Evolutionary conservation across 2,797 vertebrate species (phyloP).

Genomic region (Glyptemys insculpta): DNA sequence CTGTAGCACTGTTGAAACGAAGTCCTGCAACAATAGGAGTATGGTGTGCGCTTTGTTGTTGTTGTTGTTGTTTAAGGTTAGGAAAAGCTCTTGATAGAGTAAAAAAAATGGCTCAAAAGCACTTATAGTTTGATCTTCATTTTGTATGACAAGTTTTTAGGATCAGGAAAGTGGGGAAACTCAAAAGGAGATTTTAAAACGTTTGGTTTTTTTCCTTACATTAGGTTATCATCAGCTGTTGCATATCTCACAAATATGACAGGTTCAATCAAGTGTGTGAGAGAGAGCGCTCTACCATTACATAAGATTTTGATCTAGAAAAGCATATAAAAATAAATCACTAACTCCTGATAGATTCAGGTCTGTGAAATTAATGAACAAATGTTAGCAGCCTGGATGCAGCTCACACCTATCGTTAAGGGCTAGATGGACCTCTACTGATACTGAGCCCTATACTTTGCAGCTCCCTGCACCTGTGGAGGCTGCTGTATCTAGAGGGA

Average conservation of each 20-base stretch:
- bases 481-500: background rate
- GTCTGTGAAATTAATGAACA: background rate
- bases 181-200: background rate
- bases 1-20: background rate
- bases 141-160: background rate
- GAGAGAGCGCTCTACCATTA: background rate
- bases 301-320: background rate
- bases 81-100: background rate
- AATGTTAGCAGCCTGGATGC: background rate
- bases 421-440: background rate
- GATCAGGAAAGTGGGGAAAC: background rate
- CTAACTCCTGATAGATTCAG: background rate
- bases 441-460: fast-evolving
- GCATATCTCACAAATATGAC: background rate
- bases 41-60: background rate
- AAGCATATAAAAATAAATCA: background rate
- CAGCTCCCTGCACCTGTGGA: fast-evolving
- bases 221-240: background rate
- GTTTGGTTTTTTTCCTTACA: background rate
- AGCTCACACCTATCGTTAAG: background rate
- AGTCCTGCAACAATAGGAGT: background rate
- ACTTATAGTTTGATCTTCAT: background rate
- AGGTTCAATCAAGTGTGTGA: background rate
- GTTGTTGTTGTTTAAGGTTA: background rate
- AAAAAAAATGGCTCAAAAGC: background rate